Conservation (phyloP, 2,797 vertebrate species). For the Thunnus albacares region DNA sequence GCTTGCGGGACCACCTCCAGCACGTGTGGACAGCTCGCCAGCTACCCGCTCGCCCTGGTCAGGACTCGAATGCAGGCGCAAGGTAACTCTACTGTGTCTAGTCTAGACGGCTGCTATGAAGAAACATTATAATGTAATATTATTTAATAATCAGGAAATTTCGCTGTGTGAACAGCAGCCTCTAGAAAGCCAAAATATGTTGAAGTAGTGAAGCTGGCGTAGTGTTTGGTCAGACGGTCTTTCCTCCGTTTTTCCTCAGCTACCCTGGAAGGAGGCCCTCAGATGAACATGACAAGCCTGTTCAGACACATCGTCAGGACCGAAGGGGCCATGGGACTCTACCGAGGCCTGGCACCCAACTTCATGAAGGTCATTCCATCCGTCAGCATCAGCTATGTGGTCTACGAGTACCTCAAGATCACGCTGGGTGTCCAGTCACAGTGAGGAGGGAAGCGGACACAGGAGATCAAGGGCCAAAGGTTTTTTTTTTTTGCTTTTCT, state of each 20-base stretch:
- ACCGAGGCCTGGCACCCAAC: constrained; percentile 95
- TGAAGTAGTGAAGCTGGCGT: background rate
- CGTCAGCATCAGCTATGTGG: constrained; percentile 98
- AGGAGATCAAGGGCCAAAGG: constrained; percentile 2
- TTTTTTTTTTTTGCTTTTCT: constrained; percentile 11
- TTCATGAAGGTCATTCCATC: constrained; percentile 99
- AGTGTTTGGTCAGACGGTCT: background rate
- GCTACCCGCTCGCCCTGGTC: constrained; percentile 96
- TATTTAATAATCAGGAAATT: no score
- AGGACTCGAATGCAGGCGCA: constrained; percentile 98
- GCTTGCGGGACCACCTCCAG: constrained; percentile 97
- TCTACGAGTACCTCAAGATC: constrained; percentile 95
- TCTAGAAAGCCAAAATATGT: no score
- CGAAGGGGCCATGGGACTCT: constrained; percentile 92
- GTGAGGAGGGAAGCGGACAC: constrained; percentile 46
- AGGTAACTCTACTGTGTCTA: constrained; percentile 74
- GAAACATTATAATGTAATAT: no score
- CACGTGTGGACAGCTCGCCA: constrained; percentile 95
- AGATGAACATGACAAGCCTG: constrained; percentile 91
- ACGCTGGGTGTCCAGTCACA: constrained; percentile 88
- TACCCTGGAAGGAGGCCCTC: constrained; percentile 87
- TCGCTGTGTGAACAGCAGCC: no score
- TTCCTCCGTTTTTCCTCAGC: constrained; percentile 76
- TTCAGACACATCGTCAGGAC: constrained; percentile 94
- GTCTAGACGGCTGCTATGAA: background rate